Base-by-base conservation (phyloP, 2,113 vertebrate genomes). In the Gambusia holbrooki region DNA sequence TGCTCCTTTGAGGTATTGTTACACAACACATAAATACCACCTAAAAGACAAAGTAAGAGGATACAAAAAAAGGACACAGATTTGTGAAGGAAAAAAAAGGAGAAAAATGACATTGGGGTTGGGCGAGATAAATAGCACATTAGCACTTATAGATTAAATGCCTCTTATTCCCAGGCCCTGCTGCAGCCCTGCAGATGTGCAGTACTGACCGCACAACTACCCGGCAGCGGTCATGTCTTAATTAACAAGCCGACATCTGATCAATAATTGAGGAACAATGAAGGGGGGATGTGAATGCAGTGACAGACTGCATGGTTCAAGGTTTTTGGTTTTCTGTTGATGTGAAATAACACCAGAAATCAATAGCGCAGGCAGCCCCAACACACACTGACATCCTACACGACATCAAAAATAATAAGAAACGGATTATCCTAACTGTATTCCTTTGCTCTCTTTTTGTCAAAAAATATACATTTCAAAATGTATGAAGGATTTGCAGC, bases 71-170 rank as follows among this genome's bases (percentile, higher is more conserved):
- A 9, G 2, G 42, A 45, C 33, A 48, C 19, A 25, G 27, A 42
- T 58, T 7, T 33, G 66, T 66, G n/a, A 70, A 61, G 35, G 76
- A 42, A 66, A 3, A 29, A 11, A 1, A 19, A 35, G 71, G 54
- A 67, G 60, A 68, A 67, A 72, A 68, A 77, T 77, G 89, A 89
- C 81, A 80, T 58, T 42, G 17, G 70, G 67, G 80, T 69, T 45
- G 74, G 78, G 76, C 69, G 76, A 61, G 70, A 84, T 61, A 83
- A 88, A 87, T 80, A 79, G 79, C 79, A 87, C 82, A 90, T 92
- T 92, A 93, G 84, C 87, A 90, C 85, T 85, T 90, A 93, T 92
- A 85, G 91, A 92, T 93, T 93, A 91, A 60, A 87, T 90, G 89
- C 86, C 84, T 86, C 74, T 76, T 70, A 82, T 93, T 93, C 91